Base-by-base conservation (phyloP, 2,888 invertebrate genomes). In the Masnerella sp. region DNA sequence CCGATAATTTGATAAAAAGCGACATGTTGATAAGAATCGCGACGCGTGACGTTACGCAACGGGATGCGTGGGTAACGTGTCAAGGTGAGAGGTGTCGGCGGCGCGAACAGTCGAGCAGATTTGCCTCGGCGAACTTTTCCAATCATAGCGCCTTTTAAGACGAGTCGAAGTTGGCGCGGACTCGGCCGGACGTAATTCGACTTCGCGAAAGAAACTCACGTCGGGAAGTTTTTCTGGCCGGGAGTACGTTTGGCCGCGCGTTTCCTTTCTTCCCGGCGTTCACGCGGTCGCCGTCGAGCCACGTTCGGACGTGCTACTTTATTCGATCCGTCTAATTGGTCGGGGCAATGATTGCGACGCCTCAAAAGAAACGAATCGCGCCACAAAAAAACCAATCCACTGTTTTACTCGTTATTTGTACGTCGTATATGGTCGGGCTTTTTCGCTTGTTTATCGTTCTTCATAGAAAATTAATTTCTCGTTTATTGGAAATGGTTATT, bases 71-170 rank as follows among this genome's bases (percentile, higher is more conserved):
- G 42, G 22, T 61, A 28, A 49, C 36, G 40, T 62, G 65, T 73
- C 74, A 54, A n/a, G 15, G 9, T 20, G 14, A 30, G 47, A 56
- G 15, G 56, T 58, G 72, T 76, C 73, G 77, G 56, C 77, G 68
- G 74, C 71, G 71, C 73, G 59, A 70, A 76, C 69, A 78, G 74
- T 72, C 74, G 65, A 30, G 20, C 14, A 18, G 34, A 2, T 52
- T 62, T 51, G 42, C 51, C 45, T 45, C 51, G 64, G 49, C 59
- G 67, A 84, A 84, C 83, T 84, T 84, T 84, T 84, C 83, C 83
- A 84, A 84, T 84, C 84, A 82, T 82, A 82, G 79, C 80, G 7
- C 5, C 47, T 56, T 43, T 61, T 69, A 75, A 74, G 74, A 51
- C 56, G 61, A 49, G 40, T 42, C 51, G 34, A 68, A 62, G 54